Evolutionary conservation across 1,140 invertebrate species (phyloP).

Genomic region (Capitella teleta): DNA sequence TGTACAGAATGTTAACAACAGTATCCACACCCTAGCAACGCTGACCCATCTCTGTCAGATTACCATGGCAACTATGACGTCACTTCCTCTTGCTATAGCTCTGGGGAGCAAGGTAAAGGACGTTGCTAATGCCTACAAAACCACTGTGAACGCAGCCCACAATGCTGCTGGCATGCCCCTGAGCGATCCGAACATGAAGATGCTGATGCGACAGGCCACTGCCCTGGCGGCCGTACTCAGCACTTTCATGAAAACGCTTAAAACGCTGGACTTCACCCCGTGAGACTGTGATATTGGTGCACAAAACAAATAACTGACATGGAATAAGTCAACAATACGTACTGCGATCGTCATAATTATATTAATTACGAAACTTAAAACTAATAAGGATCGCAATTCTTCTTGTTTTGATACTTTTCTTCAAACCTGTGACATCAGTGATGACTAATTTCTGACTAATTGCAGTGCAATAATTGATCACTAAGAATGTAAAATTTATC

Average conservation of each 20-base stretch:
- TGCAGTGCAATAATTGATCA: too few species aligned
- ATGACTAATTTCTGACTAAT: too few species aligned
- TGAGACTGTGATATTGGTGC: too few species aligned
- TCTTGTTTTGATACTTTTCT: too few species aligned
- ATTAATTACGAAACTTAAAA: too few species aligned
- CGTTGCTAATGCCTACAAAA: constrained; percentile 62
- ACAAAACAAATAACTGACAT: too few species aligned
- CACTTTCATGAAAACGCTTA: constrained; percentile 63
- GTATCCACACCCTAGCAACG: constrained; percentile 31
- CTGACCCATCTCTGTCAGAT: constrained; percentile 43
- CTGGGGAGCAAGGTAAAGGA: constrained; percentile 66
- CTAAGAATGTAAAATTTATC: too few species aligned
- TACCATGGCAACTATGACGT: constrained; percentile 49
- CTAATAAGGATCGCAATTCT: too few species aligned
- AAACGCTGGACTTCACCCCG: too few species aligned
- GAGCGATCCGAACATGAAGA: constrained; percentile 44
- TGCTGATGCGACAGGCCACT: constrained; percentile 59
- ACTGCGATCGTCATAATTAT: too few species aligned
- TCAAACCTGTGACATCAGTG: too few species aligned
- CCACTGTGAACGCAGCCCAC: constrained; percentile 41
- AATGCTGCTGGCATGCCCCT: constrained; percentile 35
- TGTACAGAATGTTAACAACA: constrained; percentile 41
- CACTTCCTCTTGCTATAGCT: constrained; percentile 64
- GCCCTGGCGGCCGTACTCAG: constrained; percentile 67
- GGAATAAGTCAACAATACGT: too few species aligned